Percentiles rank a stretch among this genome's conserved stretches.
These are phyloP conservation scores for Pterocles orientalis DNA, from an alignment of 2,113 vertebrate species.

Conservation along the genomic window DNA sequence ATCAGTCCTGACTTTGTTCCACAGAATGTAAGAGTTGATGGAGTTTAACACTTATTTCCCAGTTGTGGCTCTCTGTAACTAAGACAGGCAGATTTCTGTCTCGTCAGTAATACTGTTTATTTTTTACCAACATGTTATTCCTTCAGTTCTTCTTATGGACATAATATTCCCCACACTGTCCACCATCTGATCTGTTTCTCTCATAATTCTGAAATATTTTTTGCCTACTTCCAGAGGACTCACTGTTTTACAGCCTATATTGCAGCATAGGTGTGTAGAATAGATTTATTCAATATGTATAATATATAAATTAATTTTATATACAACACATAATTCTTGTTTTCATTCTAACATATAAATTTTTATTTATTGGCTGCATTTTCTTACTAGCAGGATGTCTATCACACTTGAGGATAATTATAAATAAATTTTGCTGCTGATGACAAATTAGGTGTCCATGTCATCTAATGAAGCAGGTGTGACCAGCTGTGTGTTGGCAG, in stretches of 20 bases:
- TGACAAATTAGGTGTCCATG: neutral
- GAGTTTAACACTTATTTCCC: neutral
- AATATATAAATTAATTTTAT: neutral
- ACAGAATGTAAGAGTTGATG: neutral
- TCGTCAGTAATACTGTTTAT: neutral
- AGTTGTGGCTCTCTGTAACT: neutral
- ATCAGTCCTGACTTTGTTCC: neutral
- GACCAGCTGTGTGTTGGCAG: neutral
- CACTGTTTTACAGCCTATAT: neutral
- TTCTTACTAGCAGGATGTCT: neutral
- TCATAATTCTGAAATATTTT: neutral
- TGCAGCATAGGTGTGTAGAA: neutral
- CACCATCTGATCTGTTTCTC: neutral
- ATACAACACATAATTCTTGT: neutral
- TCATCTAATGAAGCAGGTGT: slow-evolving; percentile 10
- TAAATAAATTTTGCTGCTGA: neutral
- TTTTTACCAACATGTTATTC: neutral
- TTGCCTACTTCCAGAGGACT: neutral
- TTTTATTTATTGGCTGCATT: neutral
- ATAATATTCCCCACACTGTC: neutral
- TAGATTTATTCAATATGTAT: neutral
- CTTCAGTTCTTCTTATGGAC: neutral
- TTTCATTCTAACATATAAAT: neutral
- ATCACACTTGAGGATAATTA: neutral
- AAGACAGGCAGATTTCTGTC: neutral